Conservation (phyloP, 92 coral and sea anemone genomes). For the Heliopora coerulea region DNA sequence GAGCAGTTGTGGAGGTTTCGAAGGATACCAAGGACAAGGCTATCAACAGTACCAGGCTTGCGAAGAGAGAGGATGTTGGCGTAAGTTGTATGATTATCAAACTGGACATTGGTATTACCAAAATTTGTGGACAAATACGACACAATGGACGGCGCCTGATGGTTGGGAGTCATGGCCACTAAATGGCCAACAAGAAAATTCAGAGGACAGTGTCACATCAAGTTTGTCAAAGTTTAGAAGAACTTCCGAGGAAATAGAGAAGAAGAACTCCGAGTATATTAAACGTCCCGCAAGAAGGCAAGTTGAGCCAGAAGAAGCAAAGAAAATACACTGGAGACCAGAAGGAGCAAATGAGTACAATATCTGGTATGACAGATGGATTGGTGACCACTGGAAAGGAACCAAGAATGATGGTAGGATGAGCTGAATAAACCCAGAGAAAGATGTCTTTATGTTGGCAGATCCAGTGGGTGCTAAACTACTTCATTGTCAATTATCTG, state of each 20-base stretch:
- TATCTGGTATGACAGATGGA: conserved; percentile 98
- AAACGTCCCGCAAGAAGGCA: conserved; percentile 81
- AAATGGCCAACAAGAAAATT: conserved; percentile 6
- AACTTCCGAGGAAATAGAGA: conserved; percentile 58
- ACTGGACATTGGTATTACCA: conserved; percentile 77
- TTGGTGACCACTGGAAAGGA: conserved; percentile 92
- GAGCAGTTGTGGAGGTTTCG: not conserved
- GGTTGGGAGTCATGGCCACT: conserved; percentile 77
- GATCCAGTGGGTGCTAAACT: too few species aligned
- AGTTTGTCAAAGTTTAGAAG: conserved; percentile 8
- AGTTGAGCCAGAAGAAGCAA: conserved; percentile 73
- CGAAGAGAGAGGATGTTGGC: conserved; percentile 90
- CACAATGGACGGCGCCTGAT: conserved; percentile 86
- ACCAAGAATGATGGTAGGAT: conserved; percentile 72
- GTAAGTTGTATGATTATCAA: conserved; percentile 71
- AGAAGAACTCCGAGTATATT: conserved; percentile 50
- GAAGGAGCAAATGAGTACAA: conserved; percentile 97
- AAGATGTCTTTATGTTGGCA: too few species aligned
- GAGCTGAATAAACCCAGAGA: too few species aligned
- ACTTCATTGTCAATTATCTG: too few species aligned
- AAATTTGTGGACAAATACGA: conserved; percentile 56
- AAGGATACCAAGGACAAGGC: not conserved
- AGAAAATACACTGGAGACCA: conserved; percentile 88
- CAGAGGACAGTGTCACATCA: conserved; percentile 5
- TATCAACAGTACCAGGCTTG: not conserved